Conservation (phyloP, 2,888 invertebrate genomes). For the Heliconius aoede region DNA sequence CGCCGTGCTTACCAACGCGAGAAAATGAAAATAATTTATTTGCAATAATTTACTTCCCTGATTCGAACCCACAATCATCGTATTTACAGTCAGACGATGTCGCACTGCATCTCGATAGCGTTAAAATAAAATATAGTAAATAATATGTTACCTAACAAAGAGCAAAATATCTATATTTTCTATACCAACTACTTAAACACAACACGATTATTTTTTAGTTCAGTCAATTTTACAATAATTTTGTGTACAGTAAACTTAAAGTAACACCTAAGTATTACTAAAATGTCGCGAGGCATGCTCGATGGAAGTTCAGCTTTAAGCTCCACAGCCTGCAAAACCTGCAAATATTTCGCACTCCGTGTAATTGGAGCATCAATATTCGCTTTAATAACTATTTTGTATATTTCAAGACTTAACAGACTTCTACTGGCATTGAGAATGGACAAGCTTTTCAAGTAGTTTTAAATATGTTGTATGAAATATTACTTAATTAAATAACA, state of each 20-base stretch:
- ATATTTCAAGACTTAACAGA: constrained; percentile 57
- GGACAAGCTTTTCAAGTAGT: constrained; percentile 23
- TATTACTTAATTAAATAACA: constrained; percentile 32
- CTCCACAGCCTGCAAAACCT: constrained; percentile 39
- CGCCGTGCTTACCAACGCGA: neutral
- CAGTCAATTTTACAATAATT: neutral
- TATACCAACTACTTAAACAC: neutral
- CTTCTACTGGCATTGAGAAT: constrained; percentile 24
- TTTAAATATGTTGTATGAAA: constrained; percentile 11
- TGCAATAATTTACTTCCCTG: too few species aligned
- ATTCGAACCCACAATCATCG: too few species aligned
- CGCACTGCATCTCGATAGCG: too few species aligned
- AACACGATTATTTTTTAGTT: too few species aligned
- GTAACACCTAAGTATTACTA: constrained; percentile 19
- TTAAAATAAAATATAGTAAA: too few species aligned
- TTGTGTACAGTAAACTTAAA: neutral
- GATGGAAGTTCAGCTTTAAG: constrained; percentile 32
- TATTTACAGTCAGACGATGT: too few species aligned
- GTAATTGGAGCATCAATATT: constrained; percentile 71
- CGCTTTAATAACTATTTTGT: constrained; percentile 59
- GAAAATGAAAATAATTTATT: too few species aligned
- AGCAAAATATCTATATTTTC: neutral
- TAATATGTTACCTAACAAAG: neutral
- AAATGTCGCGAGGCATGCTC: constrained; percentile 15
- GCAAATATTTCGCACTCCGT: constrained; percentile 56